Evolutionary conservation across 2,888 invertebrate species (phyloP), one percentile per base, ranked within the genome.

Genomic region (Drosophila longiperda): DNA sequence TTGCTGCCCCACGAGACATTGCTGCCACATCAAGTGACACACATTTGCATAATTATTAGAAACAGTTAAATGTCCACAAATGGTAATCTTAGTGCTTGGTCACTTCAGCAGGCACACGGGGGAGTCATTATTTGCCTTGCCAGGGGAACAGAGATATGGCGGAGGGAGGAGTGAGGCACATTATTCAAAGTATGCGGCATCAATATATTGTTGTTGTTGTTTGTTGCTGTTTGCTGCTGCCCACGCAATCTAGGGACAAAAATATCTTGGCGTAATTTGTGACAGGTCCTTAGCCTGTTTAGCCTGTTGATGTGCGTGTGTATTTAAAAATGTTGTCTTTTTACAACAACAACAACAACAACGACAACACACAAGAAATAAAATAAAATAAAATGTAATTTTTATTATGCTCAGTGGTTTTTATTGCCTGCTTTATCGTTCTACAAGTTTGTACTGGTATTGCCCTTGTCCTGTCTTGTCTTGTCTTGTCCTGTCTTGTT

Each of bases 341-440:
- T 38, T 7, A n/a, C 12, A 45, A 15, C 53, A 52, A 65, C 66
- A 67, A 26, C 68, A 68, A 20, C 45, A 32, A 20, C 23, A 49
- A 36, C 63, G 45, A 67, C 71, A 61, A 68, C 67, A 71, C 54
- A 68, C 26, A 68, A 68, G 73, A 87, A 87, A 68, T 71, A 87
- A 87, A 81, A 87, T 89, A 87, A 89, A 87, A 87, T 87, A 89
- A 87, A 87, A 87, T 87, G 87, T 87, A 87, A 87, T 87, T 89
- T 87, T 89, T 87, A 89, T 87, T 87, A 86, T 88, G 81, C 87
- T 89, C 78, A 73, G 87, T 87, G 83, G 90, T 89, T 87, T 87
- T 87, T 89, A 87, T 87, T 89, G 87, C 86, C 86, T 75, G 79
- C 83, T 87, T 87, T 87, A 87, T 87, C 90, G 90, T 83, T 86